Base-by-base conservation (phyloP, 2,888 invertebrate genomes). In the Salpingus planirostris region DNA sequence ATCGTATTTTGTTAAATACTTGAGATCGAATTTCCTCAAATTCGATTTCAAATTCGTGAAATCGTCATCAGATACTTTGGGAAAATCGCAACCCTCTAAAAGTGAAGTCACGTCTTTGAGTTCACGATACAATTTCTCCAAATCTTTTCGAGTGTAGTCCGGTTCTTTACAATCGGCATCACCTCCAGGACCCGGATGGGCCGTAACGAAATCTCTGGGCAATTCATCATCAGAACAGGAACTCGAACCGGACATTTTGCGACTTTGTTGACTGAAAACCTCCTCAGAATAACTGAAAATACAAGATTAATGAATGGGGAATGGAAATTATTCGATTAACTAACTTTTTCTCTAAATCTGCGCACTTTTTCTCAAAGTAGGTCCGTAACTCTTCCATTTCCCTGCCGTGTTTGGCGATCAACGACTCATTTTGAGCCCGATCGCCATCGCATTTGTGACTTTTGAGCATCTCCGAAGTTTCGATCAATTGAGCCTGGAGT, bases 351-450 rank as follows among this genome's bases (percentile, higher is more conserved):
- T 84, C 84, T 61, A 87, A 71, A 49, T 86, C 83, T 1, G 78
- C 71, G 55, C 85, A 87, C 55, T 84, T 85, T 52, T 78, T 72
- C 53, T 87, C 87, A 54, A 85, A 87, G 52, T 86, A 87, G 6
- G 74, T 80, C 25, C 86, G 68, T 31, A 87, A 59, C 53, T 85
- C 79, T 57, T 84, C 84, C 78, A 87, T 79, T 58, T 87, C 82
- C 41, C 74, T 76, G 18, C 76, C 69, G 62, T 87, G 84, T 49
- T 77, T 76, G 3, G 62, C 54, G 31, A 76, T 75, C 14, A 83
- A 59, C 49, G 81, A 81, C 14, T 67, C 60, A 31, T 71, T 66
- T 11, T 23, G 4, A 6, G 10, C 10, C 23, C 5, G 23, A 23
- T 4, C 23, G 5, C 6, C 5, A 18, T 18, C 8, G 5, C 18